Base-by-base conservation (phyloP, 1,140 invertebrate species). In the Grapholita molesta region DNA sequence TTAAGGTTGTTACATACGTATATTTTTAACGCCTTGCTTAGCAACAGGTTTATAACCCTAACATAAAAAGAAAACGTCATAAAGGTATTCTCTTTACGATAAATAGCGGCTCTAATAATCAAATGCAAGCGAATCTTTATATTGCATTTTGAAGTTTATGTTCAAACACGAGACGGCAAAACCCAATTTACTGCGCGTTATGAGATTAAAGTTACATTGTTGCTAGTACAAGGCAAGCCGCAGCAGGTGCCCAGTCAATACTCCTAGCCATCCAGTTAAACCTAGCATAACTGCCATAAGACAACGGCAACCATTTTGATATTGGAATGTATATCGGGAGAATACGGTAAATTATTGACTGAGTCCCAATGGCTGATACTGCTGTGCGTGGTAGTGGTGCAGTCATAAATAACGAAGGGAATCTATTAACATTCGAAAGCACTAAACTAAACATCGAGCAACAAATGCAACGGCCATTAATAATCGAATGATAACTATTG, bases 351-450 rank as follows among this genome's bases (percentile, higher is more conserved):
- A n/a, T n/a, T n/a, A n/a, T n/a, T n/a, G n/a, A n/a, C n/a, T n/a
- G n/a, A n/a, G n/a, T n/a, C n/a, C n/a, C n/a, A n/a, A n/a, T n/a
- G n/a, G n/a, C n/a, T n/a, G n/a, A n/a, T n/a, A n/a, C n/a, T n/a
- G n/a, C n/a, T n/a, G n/a, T n/a, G n/a, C n/a, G n/a, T n/a, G n/a
- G n/a, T n/a, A n/a, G n/a, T n/a, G n/a, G n/a, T n/a, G 55, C 25
- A 2, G 55, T 15, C 25, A 61, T 61, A 61, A 61, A 61, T 61
- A 28, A 61, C 25, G 25, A 25, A 30, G 55, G 55, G 55, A 61
- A 61, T 61, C 55, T 61, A 61, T 61, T 61, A 61, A 61, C 55
- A 61, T 61, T 61, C 28, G 55, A 61, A 61, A 61, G 55, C 25
- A 61, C 24, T 61, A 28, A 57, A 25, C 53, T 57, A n/a, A 32